These are phyloP conservation scores for Leucopternis melanops DNA, from an alignment of 2,113 vertebrate genomes.

Conservation along the genomic window DNA sequence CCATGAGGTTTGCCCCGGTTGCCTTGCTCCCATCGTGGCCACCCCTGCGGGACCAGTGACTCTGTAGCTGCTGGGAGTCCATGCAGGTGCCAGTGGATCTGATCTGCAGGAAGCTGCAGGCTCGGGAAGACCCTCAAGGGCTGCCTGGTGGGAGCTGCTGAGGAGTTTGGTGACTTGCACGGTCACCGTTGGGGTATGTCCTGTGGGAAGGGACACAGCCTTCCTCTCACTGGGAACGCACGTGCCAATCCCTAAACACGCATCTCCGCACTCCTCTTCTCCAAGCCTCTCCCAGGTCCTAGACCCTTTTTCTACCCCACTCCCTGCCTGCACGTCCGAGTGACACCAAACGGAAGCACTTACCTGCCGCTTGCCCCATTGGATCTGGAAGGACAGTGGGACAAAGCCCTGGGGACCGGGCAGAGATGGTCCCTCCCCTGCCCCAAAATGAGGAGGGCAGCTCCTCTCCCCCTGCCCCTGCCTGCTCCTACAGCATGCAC, in stretches of 20 bases:
- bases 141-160: fast-evolving
- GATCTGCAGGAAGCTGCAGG: neutral
- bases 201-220: neutral
- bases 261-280: neutral
- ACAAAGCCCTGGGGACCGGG: neutral
- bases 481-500: neutral
- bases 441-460: neutral
- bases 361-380: neutral
- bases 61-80: neutral
- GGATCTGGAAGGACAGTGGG: neutral
- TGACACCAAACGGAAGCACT: neutral
- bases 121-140: neutral
- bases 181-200: neutral
- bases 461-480: neutral
- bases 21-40: neutral
- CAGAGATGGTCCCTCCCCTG: neutral
- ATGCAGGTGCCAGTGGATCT: neutral
- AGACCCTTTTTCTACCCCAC: neutral
- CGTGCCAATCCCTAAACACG: neutral
- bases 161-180: neutral
- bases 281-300: neutral
- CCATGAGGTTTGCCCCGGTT: neutral
- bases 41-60: fast-evolving
- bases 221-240: neutral
- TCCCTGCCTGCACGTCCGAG: neutral